These are phyloP conservation scores for Halichondria panicea DNA, from an alignment of 37 sponge, comb jelly and placozoan genomes.

Conservation along the genomic window DNA sequence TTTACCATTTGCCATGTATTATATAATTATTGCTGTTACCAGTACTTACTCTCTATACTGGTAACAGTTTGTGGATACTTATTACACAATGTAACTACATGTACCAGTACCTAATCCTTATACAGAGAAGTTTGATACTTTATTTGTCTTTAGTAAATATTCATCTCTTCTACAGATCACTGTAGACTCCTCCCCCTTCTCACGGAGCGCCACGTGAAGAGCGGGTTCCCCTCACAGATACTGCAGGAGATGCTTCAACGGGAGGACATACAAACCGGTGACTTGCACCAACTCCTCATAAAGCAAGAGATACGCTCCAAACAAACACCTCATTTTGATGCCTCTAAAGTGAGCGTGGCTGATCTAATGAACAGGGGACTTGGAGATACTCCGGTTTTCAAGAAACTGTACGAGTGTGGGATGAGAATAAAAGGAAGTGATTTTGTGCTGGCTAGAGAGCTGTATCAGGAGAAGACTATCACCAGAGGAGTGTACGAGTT, in stretches of 20 bases:
- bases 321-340: constrained; percentile 11
- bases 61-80: too few relatives aligned
- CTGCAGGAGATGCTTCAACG: constrained; percentile 1
- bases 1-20: too few relatives aligned
- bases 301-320: background rate
- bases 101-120: too few relatives aligned
- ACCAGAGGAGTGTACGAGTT: too few relatives aligned
- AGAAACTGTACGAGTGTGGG: constrained; percentile 17
- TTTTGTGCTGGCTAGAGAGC: background rate
- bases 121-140: too few relatives aligned
- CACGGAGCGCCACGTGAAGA: constrained; percentile 11
- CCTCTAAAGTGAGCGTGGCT: background rate
- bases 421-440: constrained; percentile 5
- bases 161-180: constrained; percentile 13
- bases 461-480: too few relatives aligned
- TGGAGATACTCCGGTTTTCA: background rate
- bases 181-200: background rate
- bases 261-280: background rate
- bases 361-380: constrained; percentile 1
- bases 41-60: too few relatives aligned
- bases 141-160: too few relatives aligned
- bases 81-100: too few relatives aligned
- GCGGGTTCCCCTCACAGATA: constrained; percentile 11
- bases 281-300: constrained; percentile 10
- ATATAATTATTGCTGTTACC: too few relatives aligned